Evolutionary conservation across 1,140 invertebrate species (phyloP).

Genomic region (Drosophila leontia): DNA sequence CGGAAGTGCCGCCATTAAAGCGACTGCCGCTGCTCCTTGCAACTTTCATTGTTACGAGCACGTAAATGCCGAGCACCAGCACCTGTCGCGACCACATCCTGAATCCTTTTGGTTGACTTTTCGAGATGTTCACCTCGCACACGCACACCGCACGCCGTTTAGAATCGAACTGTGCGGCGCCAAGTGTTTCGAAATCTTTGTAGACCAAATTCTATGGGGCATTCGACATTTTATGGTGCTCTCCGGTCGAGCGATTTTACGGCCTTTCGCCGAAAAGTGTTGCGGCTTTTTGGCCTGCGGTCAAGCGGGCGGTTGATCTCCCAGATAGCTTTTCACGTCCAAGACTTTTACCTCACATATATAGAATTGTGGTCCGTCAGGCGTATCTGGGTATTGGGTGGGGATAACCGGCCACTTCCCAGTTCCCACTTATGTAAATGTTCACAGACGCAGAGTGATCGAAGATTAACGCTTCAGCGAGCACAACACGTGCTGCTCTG

Average conservation of each 20-base stretch:
- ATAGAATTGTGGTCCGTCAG: conserved; percentile 31
- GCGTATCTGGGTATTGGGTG: conserved; percentile 34
- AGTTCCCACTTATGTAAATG: conserved; percentile 30
- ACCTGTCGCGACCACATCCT: conserved; percentile 64
- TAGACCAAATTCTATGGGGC: conserved; percentile 59
- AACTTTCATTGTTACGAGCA: conserved; percentile 41
- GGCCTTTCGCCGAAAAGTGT: conserved; percentile 76
- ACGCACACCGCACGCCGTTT: conserved; percentile 58
- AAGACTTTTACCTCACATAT: conserved; percentile 42
- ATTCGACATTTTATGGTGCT: conserved; percentile 74
- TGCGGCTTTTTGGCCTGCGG: conserved; percentile 45
- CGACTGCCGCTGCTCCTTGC: conserved; percentile 38
- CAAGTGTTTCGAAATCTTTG: conserved; percentile 36
- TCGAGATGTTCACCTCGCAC: conserved; percentile 22
- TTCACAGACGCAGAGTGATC: conserved; percentile 15
- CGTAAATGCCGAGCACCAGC: conserved; percentile 47
- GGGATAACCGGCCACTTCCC: conserved; percentile 36
- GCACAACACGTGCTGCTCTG: conserved; percentile 22
- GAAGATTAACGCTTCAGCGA: conserved; percentile 30
- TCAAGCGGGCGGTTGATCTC: conserved; percentile 38
- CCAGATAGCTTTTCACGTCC: conserved; percentile 39
- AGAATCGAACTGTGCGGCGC: conserved; percentile 67
- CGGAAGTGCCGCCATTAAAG: conserved; percentile 69
- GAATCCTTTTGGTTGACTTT: conserved; percentile 13
- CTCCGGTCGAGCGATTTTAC: conserved; percentile 72